These are phyloP conservation scores for Petrocephalus schoutedeni DNA, from an alignment of 2,797 vertebrate species.

Conservation along the genomic window DNA sequence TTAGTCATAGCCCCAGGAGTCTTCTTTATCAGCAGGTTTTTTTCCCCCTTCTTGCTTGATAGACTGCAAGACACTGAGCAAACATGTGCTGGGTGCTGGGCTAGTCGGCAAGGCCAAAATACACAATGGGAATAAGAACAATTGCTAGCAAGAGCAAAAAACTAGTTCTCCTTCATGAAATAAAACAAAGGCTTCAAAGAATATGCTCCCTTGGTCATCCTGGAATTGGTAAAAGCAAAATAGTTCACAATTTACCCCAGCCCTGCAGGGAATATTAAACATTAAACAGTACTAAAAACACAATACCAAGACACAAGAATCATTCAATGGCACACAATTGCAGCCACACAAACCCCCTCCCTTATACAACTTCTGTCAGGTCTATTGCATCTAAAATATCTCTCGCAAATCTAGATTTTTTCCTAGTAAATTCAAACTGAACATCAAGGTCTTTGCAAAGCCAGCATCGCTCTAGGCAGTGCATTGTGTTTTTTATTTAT, in stretches of 20 bases:
- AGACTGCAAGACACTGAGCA: slow-evolving; percentile 6
- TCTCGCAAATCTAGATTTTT: not conserved
- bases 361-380: not conserved
- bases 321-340: not conserved
- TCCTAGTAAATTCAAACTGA: not conserved
- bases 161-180: not conserved
- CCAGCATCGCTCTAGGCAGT: not conserved
- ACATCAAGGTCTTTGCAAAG: not conserved
- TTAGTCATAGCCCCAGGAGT: not conserved
- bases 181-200: not conserved
- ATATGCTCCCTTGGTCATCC: not conserved
- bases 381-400: not conserved
- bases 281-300: not conserved
- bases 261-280: not conserved
- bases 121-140: slow-evolving; percentile 4
- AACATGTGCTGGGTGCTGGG: not conserved
- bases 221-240: slow-evolving; percentile 9
- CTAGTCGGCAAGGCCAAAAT: not conserved
- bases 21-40: not conserved
- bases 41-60: not conserved
- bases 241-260: not conserved
- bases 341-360: not conserved
- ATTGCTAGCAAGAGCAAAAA: slow-evolving; percentile 3
- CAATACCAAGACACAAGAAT: not conserved
- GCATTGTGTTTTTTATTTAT: not conserved